Base-by-base conservation (phyloP, 2,797 vertebrate species). In the Malurus splendens region DNA sequence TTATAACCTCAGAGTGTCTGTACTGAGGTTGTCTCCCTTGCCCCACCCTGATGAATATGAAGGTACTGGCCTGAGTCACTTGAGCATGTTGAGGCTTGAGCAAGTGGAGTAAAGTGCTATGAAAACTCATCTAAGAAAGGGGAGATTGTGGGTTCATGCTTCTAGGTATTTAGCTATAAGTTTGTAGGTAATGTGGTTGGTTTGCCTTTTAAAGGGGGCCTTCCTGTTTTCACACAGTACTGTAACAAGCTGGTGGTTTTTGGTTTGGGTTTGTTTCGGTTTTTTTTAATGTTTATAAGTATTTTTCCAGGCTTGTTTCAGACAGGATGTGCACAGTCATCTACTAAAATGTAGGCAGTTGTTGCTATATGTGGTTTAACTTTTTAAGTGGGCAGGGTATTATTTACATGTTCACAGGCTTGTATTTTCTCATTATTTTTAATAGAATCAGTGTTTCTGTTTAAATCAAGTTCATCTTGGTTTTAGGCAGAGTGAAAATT, bases 71-170 rank as follows among this genome's bases (percentile, higher is more conserved):
- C 71, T 9, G 10, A 93, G 70, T 89, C 45, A 39, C 47, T 75
- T 20, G 44, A 83, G 38, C 92, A 65, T 94, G 93, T 93, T 72
- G 82, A 65, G 94, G 72, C 91, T 93, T 95, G 91, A 93, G 68
- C 62, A 52, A 57, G 38, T 82, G 51, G 27, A 82, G 20, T 50
- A 14, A 60, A 82, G 68, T 57, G 45, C 54, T 25, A 1, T 18
- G 61, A 65, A 65, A 85, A 50, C 33, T 65, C 47, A 14, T 36
- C n/a, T 39, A 1, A 60, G 36, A 61, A 47, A 70, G 36, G 25
- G 28, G 50, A 79, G 61, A 57, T 54, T 45, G 67, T 55, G 17
- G 30, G 30, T 25, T 73, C 30, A 6, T 14, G 45, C 14, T 59
- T 39, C 42, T 70, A 7, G 24, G 7, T 39, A 24, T 56, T 90